Evolutionary conservation across 2,113 vertebrate species (phyloP), one percentile per base, ranked within the genome.

Genomic region (Sciurus niger): DNA sequence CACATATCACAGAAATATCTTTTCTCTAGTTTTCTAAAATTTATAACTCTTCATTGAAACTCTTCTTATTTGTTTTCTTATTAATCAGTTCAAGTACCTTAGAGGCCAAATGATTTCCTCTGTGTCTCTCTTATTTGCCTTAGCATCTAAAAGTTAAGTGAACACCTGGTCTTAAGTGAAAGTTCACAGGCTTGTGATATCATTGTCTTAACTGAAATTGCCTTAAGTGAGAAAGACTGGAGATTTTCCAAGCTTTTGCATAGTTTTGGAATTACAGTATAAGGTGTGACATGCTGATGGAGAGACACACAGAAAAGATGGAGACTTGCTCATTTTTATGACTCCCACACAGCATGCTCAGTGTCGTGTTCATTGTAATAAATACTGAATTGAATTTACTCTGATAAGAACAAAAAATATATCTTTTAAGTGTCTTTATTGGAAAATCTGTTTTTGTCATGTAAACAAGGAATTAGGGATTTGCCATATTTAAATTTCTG

Each of bases 321-420:
- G 12, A n/a, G 11, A 78, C 14, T 28, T 74, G 17, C 3, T 73
- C n/a, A 83, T 82, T 90, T 94, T 76, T 24, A 67, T 43, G 0
- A 1, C 43, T 51, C 13, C 58, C 4, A 34, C 2, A 76, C 7
- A 78, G 28, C 9, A 77, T 25, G 60, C 8, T 63, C 28, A n/a
- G 25, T 40, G 25, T 0, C 22, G 83, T 79, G 16, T 6, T 37
- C 24, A 67, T 58, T 43, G 30, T n/a, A 65, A 91, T 65, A 91
- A 51, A 63, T 32, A 16, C 32, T 74, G 85, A 86, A 37, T 58
- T 84, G 32, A 93, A 91, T 70, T 89, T 65, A 74, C 65, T 68
- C 79, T 96, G 58, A 92, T 97, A 96, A 92, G 93, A 98, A 96
- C 82, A 97, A 94, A 96, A 74, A 94, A 84, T 1, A 40, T 55